Evolutionary conservation across 2,113 vertebrate genomes (phyloP), one percentile per base, ranked within the genome.

Genomic region (Nycticebus coucang): DNA sequence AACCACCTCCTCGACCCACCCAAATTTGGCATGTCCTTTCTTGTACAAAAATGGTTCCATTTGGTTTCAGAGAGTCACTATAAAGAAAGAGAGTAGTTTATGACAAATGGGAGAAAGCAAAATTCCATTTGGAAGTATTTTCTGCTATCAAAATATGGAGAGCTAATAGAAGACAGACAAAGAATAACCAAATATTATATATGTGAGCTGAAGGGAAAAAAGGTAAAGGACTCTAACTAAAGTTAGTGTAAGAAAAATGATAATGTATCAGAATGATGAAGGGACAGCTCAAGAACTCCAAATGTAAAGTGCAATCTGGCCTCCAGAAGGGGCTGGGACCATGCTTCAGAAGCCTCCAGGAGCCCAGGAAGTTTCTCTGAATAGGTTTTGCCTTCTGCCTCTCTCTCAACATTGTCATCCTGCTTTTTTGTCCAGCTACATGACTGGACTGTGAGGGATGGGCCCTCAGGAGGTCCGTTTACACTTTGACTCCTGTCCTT

Each of bases 171-270:
- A 96, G 71, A 64, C 22, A 53, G 21, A 66, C 35, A 83, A 86
- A 71, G 1, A 21, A 30, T 94, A 66, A 81, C 45, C 50, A 57
- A 68, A 53, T 10, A 64, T 53, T 33, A 71, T 18, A 74, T 33
- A 75, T 90, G 21, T 80, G 37, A 74, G 64, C 57, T 55, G 53
- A 79, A 91, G 45, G 10, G 66, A 30, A 83, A 80, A 94, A 90
- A 72, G 26, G 80, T 33, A 74, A 93, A 87, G 45, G 17, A 71
- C 79, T 82, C 26, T 96, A 95, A 91, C 71, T 81, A 93, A 95
- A 89, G 19, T 3, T 55, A 45, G 28, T 24, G 91, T 84, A 80
- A 93, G 57, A 93, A 74, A 95, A 95, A 88, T 45, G 62, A 85
- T n/a, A 93, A 60, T 84, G 22, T 79, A 41, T 79, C 82, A 55